Evolutionary conservation across 2,888 invertebrate genomes (phyloP), one percentile per base, ranked within the genome.

Genomic region (Kryphioiulus occultus): DNA sequence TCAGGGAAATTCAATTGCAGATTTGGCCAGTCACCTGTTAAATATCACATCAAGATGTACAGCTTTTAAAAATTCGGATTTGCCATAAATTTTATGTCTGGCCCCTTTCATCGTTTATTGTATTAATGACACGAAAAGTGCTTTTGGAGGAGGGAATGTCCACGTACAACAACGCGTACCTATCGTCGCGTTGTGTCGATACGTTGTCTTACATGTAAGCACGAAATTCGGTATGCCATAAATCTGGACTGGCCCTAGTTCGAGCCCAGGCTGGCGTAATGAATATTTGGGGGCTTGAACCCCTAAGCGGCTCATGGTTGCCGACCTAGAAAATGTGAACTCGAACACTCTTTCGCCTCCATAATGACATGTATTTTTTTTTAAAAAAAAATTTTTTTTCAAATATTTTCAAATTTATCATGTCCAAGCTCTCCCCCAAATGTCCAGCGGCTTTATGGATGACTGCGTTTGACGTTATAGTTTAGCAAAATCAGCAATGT

Each of bases 381-480:
- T 2, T 5, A 19, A 84, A 84, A 84, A 39, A 39, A 39, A 3
- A 12, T 39, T 5, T 19, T 19, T 84, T 84, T 84, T 84, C 35
- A 83, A 83, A 35, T 30, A 30, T 83, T 83, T 83, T 35, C 83
- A 30, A 30, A 35, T 83, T 83, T 83, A 84, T 84, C 42, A 84
- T 84, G 42, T 84, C 84, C 35, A n/a, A 84, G 35, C 35, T 84
- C 39, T 35, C 84, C 84, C 84, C 15, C 42, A 32, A 84, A 39
- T 84, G 35, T 84, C 42, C 84, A 84, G 84, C 42, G 22, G 42
- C 84, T 17, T 84, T 42, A 84, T 84, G 84, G 84, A 84, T 42
- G 39, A 84, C n/a, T 84, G 84, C n/a, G 84, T 84, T 84, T 84
- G 84, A 84, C 84, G 22, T 84, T 84, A 84, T 84, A 84, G 84